Conservation (phyloP, 2,888 invertebrate species). For the Drosophila paranaensis region DNA sequence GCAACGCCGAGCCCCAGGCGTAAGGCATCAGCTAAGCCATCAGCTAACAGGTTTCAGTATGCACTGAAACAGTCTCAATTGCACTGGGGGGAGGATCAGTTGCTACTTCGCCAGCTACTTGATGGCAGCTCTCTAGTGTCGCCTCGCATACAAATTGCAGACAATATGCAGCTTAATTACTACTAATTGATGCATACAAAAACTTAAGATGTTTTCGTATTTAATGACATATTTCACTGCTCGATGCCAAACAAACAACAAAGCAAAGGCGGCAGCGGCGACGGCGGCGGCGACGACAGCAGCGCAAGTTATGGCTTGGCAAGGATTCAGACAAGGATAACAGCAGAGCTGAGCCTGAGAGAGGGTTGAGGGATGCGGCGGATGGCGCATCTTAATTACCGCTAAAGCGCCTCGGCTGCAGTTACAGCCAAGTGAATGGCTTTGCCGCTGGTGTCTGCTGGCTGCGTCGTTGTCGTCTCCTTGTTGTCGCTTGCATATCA, state of each 20-base stretch:
- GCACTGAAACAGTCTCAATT: constrained; percentile 49
- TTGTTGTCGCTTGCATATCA: constrained; percentile 75
- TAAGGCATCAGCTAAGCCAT: constrained; percentile 24
- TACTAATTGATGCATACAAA: constrained; percentile 83
- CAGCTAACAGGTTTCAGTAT: constrained; percentile 29
- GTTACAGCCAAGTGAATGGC: constrained; percentile 56
- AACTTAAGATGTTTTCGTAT: constrained; percentile 83
- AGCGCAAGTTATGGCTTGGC: constrained; percentile 62
- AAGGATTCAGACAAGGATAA: constrained; percentile 56
- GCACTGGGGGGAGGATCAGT: constrained; percentile 32
- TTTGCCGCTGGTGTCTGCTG: constrained; percentile 26
- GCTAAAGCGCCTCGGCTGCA: constrained; percentile 65
- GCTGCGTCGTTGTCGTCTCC: constrained; percentile 24
- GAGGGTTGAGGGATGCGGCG: not conserved
- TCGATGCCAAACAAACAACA: constrained; percentile 61
- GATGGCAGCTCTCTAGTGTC: constrained; percentile 53
- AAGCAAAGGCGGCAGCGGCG: constrained; percentile 27
- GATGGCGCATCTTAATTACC: constrained; percentile 76
- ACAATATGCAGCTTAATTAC: constrained; percentile 84
- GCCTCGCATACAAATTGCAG: constrained; percentile 79
- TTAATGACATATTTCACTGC: constrained; percentile 81
- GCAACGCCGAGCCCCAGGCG: constrained; percentile 7
- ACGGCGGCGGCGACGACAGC: constrained; percentile 36
- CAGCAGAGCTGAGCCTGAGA: not conserved
- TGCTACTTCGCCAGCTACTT: constrained; percentile 30